Conservation (phyloP, 1,140 invertebrate genomes). For the Schlechtendalia chinensis region DNA sequence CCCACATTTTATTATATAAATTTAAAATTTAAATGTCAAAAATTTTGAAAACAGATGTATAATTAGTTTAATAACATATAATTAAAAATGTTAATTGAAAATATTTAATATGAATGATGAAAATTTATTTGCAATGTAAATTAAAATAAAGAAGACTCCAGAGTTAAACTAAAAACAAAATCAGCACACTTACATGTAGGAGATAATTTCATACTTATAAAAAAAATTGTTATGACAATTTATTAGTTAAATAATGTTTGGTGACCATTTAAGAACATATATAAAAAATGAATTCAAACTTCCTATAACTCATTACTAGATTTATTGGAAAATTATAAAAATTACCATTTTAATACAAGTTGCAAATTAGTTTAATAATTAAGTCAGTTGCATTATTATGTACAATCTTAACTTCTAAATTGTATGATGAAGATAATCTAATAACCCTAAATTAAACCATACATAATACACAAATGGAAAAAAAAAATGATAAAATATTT, state of each 20-base stretch:
- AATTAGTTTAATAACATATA: too few species aligned
- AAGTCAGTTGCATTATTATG: slow-evolving; percentile 44
- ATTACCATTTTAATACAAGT: slow-evolving; percentile 39
- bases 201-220: neutral
- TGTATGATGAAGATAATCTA: slow-evolving; percentile 25
- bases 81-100: too few species aligned
- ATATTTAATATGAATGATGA: too few species aligned
- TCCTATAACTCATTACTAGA: neutral
- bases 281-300: neutral
- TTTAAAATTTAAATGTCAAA: too few species aligned
- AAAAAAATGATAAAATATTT: slow-evolving; percentile 27
- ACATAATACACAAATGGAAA: slow-evolving; percentile 38
- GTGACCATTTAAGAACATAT: neutral
- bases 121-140: too few species aligned
- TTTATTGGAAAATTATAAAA: slow-evolving; percentile 45
- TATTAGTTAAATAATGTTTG: neutral
- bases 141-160: too few species aligned
- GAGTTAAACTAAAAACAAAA: neutral
- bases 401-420: slow-evolving; percentile 48
- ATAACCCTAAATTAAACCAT: slow-evolving; percentile 41
- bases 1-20: too few species aligned
- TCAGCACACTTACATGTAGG: neutral
- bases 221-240: neutral
- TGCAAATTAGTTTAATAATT: slow-evolving; percentile 27
- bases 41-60: too few species aligned